Evolutionary conservation across 2,797 vertebrate genomes (phyloP), one percentile per base, ranked within the genome.

Genomic region (Pseudomugil gertrudae): DNA sequence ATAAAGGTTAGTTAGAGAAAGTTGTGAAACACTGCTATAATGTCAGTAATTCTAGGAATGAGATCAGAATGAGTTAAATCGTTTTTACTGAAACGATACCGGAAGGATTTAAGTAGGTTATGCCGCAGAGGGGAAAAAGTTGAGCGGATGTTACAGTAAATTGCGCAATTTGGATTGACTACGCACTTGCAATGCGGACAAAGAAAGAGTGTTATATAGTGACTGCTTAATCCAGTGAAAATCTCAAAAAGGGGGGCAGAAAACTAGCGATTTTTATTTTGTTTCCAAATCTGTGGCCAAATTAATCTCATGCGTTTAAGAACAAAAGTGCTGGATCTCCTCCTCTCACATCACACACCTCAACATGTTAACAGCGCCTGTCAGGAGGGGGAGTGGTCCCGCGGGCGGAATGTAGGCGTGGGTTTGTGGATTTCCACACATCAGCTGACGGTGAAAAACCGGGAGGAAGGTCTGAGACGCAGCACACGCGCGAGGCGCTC

Each of bases 61-160:
- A 33, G 54, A 30, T 11, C 6, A 30, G 23, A 50, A 48, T 48
- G 11, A 21, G 33, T 45, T n/a, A 9, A n/a, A 66, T 4, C 14
- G 0, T 2, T 17, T 64, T 26, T 40, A 30, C 24, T 50, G 32
- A 57, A 53, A 14, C 27, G 30, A 21, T 51, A 0, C 3, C 8
- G 55, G 38, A 55, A 61, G 26, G 40, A 38, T 71, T 68, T 45
- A 9, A 45, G 70, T n/a, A n/a, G n/a, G n/a, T n/a, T n/a, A n/a
- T n/a, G n/a, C n/a, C n/a, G n/a, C n/a, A n/a, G n/a, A n/a, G n/a
- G n/a, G n/a, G 60, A 30, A 60, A 33, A 35, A 60, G 57, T 67
- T 82, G 82, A 86, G 77, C 86, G 85, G 80, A 86, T 88, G 80
- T 81, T 63, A n/a, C n/a, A n/a, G n/a, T 67, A 71, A 63, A 81